Conservation (phyloP, 2,113 vertebrate species). For the Tachuris rubrigastra region DNA sequence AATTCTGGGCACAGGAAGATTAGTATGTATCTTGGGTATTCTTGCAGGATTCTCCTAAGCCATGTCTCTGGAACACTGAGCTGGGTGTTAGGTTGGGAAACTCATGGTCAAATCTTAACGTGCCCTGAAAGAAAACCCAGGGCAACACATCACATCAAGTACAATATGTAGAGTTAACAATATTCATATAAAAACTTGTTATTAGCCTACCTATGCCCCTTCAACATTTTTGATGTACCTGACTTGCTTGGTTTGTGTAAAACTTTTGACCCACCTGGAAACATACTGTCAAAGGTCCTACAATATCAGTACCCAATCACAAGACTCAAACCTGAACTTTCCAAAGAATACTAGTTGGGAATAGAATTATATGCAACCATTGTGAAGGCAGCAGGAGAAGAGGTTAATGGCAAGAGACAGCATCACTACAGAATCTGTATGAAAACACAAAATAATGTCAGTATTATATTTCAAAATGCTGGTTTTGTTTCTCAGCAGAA, state of each 20-base stretch:
- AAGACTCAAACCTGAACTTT: not conserved
- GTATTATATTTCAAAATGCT: not conserved
- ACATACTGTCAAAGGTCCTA: not conserved
- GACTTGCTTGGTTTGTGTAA: not conserved
- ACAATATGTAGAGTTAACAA: rapidly evolving
- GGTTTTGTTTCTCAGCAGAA: not conserved
- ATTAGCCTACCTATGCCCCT: not conserved
- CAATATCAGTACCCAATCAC: not conserved
- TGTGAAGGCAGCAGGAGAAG: not conserved
- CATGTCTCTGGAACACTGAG: not conserved
- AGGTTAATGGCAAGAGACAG: not conserved
- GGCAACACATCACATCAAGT: not conserved
- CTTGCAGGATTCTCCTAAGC: not conserved
- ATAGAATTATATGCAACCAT: not conserved
- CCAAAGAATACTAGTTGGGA: not conserved
- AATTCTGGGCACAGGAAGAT: not conserved
- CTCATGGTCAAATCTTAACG: not conserved
- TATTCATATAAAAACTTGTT: not conserved
- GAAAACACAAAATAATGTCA: not conserved
- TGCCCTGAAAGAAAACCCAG: not conserved
- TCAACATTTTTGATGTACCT: not conserved
- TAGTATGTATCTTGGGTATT: not conserved
- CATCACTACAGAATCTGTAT: not conserved
- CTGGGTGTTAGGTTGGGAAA: not conserved
- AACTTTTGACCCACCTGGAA: not conserved